A percentile compares a stretch with the other conserved stretches of the same genome.
These are phyloP conservation scores for Thera britannica DNA, from an alignment of 2,888 invertebrate species.

Conservation along the genomic window DNA sequence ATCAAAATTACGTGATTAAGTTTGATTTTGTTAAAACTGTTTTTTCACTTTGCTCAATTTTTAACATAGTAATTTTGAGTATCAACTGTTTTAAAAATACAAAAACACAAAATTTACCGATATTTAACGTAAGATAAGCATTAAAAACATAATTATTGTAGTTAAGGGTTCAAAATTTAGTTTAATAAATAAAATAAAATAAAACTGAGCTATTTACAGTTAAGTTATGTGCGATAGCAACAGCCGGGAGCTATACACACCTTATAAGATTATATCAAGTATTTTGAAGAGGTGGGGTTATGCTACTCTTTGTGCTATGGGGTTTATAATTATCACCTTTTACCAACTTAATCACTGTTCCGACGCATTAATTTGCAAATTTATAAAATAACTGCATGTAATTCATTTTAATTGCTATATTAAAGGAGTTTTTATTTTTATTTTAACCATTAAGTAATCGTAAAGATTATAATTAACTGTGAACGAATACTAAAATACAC, in stretches of 20 bases:
- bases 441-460: slow-evolving; percentile 1
- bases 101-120: too few species aligned
- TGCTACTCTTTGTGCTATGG: slow-evolving; percentile 13
- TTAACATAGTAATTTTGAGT: too few species aligned
- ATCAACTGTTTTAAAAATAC: too few species aligned
- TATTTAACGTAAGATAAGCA: too few species aligned
- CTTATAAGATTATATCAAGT: slow-evolving; percentile 21
- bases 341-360: slow-evolving; percentile 13
- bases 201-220: too few species aligned
- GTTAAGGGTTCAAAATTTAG: too few species aligned
- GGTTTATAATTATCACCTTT: slow-evolving; percentile 22
- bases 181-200: too few species aligned
- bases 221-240: slow-evolving; percentile 4
- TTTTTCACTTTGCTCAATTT: too few species aligned
- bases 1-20: background rate
- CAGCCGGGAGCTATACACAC: slow-evolving; percentile 5
- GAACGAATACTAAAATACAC: background rate
- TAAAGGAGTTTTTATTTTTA: slow-evolving; percentile 1
- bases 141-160: too few species aligned
- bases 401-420: slow-evolving; percentile 23
- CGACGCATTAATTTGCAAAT: slow-evolving; percentile 12
- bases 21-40: too few species aligned
- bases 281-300: slow-evolving; percentile 11
- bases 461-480: slow-evolving; percentile 21
- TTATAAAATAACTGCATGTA: slow-evolving; percentile 21